Percentiles rank a stretch among this genome's conserved stretches.
Conservation (phyloP, 2,797 vertebrate species). For the Toxotes lorentzi region DNA sequence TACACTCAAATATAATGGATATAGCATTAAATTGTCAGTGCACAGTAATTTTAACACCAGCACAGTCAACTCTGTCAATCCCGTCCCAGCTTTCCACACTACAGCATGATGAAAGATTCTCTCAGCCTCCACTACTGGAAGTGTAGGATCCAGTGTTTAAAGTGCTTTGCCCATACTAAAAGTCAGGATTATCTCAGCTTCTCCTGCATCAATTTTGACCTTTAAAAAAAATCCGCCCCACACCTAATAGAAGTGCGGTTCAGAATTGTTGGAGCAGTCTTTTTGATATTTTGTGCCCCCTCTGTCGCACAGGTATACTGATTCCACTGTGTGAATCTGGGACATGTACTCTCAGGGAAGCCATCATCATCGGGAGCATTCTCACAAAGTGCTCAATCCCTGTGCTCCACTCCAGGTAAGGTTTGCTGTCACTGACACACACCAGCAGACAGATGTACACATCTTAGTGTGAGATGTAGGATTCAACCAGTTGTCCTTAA, state of each 20-base stretch:
- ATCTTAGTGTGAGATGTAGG: not conserved
- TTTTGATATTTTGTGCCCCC: not conserved
- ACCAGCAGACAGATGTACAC: constrained; percentile 2
- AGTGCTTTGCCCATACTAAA: not conserved
- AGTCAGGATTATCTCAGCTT: not conserved
- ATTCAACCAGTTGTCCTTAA: not conserved
- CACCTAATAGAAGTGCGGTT: not conserved
- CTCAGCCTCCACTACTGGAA: not conserved
- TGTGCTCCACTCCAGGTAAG: constrained; percentile 96
- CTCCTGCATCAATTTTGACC: not conserved
- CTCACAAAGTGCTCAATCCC: constrained; percentile 96
- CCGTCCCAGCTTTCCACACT: not conserved
- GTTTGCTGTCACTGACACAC: constrained; percentile 16
- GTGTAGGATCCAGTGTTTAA: not conserved
- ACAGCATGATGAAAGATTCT: not conserved
- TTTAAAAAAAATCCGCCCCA: not conserved
- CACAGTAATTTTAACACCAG: not conserved
- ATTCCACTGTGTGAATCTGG: constrained; percentile 96
- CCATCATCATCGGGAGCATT: constrained; percentile 96
- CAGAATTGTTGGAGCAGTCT: not conserved
- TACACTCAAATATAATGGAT: not conserved
- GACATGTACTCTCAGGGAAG: constrained; percentile 95
- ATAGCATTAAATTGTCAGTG: not conserved
- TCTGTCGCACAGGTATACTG: constrained; percentile 89
- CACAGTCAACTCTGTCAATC: not conserved